Percentiles rank a stretch among this genome's conserved stretches.
Evolutionary conservation across 2,888 invertebrate species (phyloP).

Genomic region (Torymus auratus): DNA sequence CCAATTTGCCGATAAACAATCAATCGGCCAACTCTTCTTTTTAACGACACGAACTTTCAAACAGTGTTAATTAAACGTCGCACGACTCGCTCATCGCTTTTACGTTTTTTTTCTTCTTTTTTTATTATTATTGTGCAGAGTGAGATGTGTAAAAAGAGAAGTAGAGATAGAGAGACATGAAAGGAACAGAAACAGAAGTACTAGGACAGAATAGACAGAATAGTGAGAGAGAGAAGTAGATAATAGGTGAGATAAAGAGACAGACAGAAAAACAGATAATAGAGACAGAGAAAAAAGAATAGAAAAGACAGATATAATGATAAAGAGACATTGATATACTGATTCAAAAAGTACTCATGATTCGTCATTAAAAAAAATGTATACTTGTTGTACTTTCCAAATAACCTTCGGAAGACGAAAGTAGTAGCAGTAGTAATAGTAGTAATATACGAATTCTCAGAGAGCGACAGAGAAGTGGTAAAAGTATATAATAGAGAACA

Average conservation of each 20-base stretch:
- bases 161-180: slow-evolving; percentile 69
- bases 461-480: slow-evolving; percentile 35
- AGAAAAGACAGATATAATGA: slow-evolving; percentile 37
- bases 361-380: slow-evolving; percentile 28
- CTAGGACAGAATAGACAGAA: slow-evolving; percentile 61
- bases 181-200: slow-evolving; percentile 76
- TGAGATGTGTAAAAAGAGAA: slow-evolving; percentile 67
- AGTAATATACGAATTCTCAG: slow-evolving; percentile 31
- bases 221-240: slow-evolving; percentile 45
- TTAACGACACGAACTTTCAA: slow-evolving; percentile 19
- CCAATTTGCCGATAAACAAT: background rate
- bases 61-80: slow-evolving; percentile 51
- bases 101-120: slow-evolving; percentile 41
- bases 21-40: background rate
- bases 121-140: slow-evolving; percentile 54
- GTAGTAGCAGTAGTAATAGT: slow-evolving; percentile 15
- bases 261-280: slow-evolving; percentile 21
- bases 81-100: slow-evolving; percentile 52
- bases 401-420: slow-evolving; percentile 31
- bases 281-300: slow-evolving; percentile 21
- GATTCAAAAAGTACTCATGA: slow-evolving; percentile 42
- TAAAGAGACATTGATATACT: slow-evolving; percentile 52
- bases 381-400: slow-evolving; percentile 7
- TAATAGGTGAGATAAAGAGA: slow-evolving; percentile 39
- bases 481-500: slow-evolving; percentile 11